Percentiles rank a stretch among this genome's conserved stretches.
Evolutionary conservation across 2,797 vertebrate species (phyloP).

Genomic region (Semaprochilodus insignis): DNA sequence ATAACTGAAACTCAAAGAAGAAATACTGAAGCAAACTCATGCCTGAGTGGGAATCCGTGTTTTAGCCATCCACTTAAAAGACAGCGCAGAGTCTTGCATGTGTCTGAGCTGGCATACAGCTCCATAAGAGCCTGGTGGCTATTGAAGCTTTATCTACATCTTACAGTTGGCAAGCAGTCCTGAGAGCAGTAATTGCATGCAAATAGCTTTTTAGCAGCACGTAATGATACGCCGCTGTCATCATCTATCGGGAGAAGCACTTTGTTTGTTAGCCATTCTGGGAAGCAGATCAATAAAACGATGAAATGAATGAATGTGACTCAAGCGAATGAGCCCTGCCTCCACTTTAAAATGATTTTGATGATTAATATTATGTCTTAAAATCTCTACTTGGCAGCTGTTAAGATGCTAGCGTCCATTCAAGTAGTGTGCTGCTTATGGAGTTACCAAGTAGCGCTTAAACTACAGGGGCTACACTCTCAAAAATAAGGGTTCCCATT

Average conservation of each 20-base stretch:
- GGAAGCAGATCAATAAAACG: constrained; percentile 55
- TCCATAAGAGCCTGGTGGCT: neutral
- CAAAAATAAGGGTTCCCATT: neutral
- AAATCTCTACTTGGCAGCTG: constrained; percentile 46
- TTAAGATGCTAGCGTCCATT: constrained; percentile 11
- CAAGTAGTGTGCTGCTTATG: constrained; percentile 13
- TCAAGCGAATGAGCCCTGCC: constrained; percentile 28
- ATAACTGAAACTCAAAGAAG: neutral
- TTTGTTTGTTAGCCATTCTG: constrained; percentile 53
- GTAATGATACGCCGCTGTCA: constrained; percentile 53
- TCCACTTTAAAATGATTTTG: constrained; percentile 40
- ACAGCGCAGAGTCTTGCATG: constrained; percentile 1
- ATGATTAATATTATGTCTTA: constrained; percentile 44
- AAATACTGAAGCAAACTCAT: neutral
- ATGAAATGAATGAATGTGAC: constrained; percentile 38
- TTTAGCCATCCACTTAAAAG: neutral
- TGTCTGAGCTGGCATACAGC: constrained; percentile 16
- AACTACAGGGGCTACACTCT: neutral
- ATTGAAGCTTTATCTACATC: constrained; percentile 48
- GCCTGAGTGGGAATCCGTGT: constrained; percentile 2
- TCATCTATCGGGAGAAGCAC: constrained; percentile 47
- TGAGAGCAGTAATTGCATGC: constrained; percentile 48
- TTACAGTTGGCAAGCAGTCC: constrained; percentile 55
- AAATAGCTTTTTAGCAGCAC: constrained; percentile 54
- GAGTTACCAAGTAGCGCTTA: neutral